Evolutionary conservation across 2,113 vertebrate genomes (phyloP), one percentile per base, ranked within the genome.

Genomic region (Malurus elegans): DNA sequence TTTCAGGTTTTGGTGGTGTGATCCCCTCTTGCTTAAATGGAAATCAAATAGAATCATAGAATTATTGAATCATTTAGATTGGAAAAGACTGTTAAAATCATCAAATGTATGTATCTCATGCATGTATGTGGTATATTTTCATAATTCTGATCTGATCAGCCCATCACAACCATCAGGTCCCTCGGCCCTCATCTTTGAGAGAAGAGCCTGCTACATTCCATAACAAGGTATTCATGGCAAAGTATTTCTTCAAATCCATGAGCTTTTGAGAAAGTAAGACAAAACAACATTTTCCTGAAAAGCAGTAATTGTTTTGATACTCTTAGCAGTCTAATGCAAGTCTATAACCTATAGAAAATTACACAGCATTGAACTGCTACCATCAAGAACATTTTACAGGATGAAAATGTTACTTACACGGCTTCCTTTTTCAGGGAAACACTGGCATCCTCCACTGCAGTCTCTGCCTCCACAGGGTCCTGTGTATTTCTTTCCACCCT

Each of bases 371-470:
- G 67, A 66, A 86, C 13, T 48, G 45, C 40, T 64, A 76, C 18
- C 61, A 93, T 45, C 40, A 74, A 42, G 69, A 86, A 66, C 2
- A 12, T 81, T 69, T 54, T 56, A 60, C 10, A 85, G 36, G 47
- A 92, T 65, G 45, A 42, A 45, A 38, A 3, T 20, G 6, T 54
- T 94, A 99, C 99, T 99, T 97, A 99, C 99, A 81, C 99, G 98
- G 31, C 97, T 98, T 86, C 99, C 99, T 97, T 99, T 99, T 97
- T 99, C 99, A 18, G 99, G 99, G 95, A 98, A 99, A 96, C 99
- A 99, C 92, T 99, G 96, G 89, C 99, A 99, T 31, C 98, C 98
- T 26, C 98, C 98, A 19, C 99, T 99, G 97, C 99, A 99, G 98
- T 99, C 99, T 98, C 99, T 98, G 75, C 99, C 99, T 92, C 98